Conservation (phyloP, 2,888 invertebrate species). For the Onchidella celtica region DNA sequence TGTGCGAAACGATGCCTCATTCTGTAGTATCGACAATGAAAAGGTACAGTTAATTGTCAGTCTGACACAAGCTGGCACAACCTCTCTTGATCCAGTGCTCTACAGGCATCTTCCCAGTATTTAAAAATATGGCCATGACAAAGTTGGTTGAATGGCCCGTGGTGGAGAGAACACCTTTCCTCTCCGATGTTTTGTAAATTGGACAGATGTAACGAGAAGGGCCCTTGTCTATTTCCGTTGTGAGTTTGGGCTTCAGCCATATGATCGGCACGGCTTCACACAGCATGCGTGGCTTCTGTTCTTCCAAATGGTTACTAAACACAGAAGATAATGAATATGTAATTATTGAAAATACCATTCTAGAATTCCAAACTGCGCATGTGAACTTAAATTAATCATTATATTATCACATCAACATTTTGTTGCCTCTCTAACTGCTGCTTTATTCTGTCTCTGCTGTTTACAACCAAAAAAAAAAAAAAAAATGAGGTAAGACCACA, state of each 20-base stretch:
- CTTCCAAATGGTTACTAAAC: slow-evolving; percentile 83
- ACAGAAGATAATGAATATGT: neutral
- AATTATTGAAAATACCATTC: neutral
- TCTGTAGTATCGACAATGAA: too few relatives aligned
- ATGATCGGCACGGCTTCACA: slow-evolving; percentile 90
- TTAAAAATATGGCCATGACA: slow-evolving; percentile 87
- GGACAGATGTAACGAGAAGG: slow-evolving; percentile 78
- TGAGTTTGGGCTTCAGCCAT: slow-evolving; percentile 88
- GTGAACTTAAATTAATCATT: too few relatives aligned
- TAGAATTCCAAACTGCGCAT: neutral
- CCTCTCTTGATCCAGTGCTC: slow-evolving; percentile 92
- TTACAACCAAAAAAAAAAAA: too few relatives aligned
- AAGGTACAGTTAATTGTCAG: slow-evolving; percentile 43
- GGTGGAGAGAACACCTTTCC: slow-evolving; percentile 88
- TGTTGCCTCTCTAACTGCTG: too few relatives aligned
- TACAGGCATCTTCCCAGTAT: slow-evolving; percentile 84
- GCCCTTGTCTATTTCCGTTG: slow-evolving; percentile 70
- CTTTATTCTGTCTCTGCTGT: too few relatives aligned
- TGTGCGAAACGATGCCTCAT: too few relatives aligned
- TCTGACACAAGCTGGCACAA: slow-evolving; percentile 88
- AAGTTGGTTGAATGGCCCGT: slow-evolving; percentile 94
- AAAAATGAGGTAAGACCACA: too few relatives aligned
- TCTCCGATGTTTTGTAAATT: slow-evolving; percentile 81
- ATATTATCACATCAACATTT: too few relatives aligned
- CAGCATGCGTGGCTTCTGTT: slow-evolving; percentile 90